Base-by-base conservation (phyloP, 2,888 invertebrate species). In the Drosophila multiciliata region DNA sequence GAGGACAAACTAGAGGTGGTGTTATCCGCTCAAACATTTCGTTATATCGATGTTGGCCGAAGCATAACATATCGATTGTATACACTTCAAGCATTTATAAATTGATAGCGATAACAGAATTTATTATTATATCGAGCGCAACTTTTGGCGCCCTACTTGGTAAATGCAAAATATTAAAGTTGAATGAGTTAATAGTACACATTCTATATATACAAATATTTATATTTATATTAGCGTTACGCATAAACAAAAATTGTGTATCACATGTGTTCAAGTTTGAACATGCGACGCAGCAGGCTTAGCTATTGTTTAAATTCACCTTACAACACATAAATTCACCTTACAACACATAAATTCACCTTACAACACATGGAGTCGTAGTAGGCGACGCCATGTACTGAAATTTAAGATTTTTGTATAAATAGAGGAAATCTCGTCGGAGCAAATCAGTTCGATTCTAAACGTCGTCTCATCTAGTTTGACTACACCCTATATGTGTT, bases 1-100 rank as follows among this genome's bases (percentile, higher is more conserved):
- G 36, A 64, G 45, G 20, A 40, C 60, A 58, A 57, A 20, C 33
- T 50, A 63, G 76, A n/a, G 52, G 57, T 62, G 73, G 48, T 59
- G 32, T 20, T 45, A 38, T 48, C 17, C 5, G 49, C 1, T 23
- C 1, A 67, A 12, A 32, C 36, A 23, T 58, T 58, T 42, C 50
- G 70, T n/a, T 32, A 8, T 35, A 32, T 50, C 65, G 33, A 64
- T 38, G 15, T 45, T 45, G 12, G 20, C 45, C 45, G 7, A 45
- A 20, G 20, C 20, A 3, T 45, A 6, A 45, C 20, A 20, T 12
- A 12, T 40, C 40, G 49, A 26, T 33, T 3, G 33, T 9, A 15
- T 8, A 23, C 23, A 35, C 35, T 49, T 5, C 20, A 9, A 3
- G 15, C 15, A 40, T 40, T 0, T 35, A n/a, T 20, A 20, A 1